Evolutionary conservation across 2,797 vertebrate genomes (phyloP).

Genomic region (Carapus acus): DNA sequence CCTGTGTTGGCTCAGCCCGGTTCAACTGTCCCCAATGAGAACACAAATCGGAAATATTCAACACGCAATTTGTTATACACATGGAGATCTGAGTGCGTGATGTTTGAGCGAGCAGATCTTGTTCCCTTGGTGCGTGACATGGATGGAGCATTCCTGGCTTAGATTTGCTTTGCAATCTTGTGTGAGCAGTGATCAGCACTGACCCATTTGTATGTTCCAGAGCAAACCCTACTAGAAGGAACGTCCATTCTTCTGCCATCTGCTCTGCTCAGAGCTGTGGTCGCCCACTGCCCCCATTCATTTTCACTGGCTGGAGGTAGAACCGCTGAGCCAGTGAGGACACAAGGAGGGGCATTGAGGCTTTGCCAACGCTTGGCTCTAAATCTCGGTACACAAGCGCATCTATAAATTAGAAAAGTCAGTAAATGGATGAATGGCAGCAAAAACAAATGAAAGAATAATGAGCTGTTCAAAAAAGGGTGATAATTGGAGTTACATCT

Average conservation of each 20-base stretch:
- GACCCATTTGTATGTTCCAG: conserved; percentile 65
- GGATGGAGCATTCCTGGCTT: conserved; percentile 5
- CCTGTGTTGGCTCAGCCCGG: background rate
- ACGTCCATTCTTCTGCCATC: conserved; percentile 72
- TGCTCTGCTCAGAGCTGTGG: conserved; percentile 65
- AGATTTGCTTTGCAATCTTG: conserved; percentile 26
- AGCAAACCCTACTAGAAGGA: conserved; percentile 49
- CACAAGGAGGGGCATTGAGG: conserved; percentile 72
- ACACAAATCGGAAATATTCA: conserved; percentile 36
- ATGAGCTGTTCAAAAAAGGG: conserved; percentile 62
- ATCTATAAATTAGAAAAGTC: conserved; percentile 53
- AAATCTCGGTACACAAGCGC: conserved; percentile 55
- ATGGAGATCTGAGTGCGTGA: conserved; percentile 37
- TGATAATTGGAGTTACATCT: conserved; percentile 73
- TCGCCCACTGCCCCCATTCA: conserved; percentile 63
- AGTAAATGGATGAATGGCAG: conserved; percentile 44
- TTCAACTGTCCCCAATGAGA: conserved; percentile 23
- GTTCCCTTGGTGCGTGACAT: conserved; percentile 17
- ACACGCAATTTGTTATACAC: conserved; percentile 31
- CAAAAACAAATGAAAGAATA: conserved; percentile 60
- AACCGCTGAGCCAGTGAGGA: conserved; percentile 52
- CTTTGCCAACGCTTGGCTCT: conserved; percentile 58
- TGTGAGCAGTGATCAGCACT: conserved; percentile 32
- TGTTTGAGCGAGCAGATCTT: conserved; percentile 21
- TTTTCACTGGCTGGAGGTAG: conserved; percentile 64